phyloP scores from a whole-genome alignment of 2,113 vertebrate species.

The Diphyllodes magnificus region DNA sequence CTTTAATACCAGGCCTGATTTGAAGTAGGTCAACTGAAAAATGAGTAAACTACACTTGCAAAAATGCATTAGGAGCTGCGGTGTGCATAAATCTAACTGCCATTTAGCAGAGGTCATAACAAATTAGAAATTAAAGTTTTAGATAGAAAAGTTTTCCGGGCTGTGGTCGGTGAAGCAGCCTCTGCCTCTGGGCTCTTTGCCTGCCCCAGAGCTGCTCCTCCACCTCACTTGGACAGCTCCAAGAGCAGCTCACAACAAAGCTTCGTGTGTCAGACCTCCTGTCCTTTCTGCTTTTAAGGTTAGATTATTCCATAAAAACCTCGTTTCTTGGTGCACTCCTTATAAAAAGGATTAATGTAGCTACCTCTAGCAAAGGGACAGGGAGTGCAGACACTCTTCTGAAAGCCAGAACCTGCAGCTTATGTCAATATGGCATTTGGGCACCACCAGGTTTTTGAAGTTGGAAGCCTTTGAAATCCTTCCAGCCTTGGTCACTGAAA shows the following conservation, averaged over 20 bases:
- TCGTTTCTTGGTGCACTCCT: background rate
- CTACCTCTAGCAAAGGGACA: background rate
- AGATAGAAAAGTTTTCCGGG: background rate
- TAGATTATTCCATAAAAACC: background rate
- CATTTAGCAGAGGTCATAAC: background rate
- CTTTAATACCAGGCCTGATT: conserved; percentile 1
- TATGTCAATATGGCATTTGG: conserved; percentile 25
- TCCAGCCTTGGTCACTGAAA: conserved; percentile 38
- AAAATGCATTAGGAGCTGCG: background rate
- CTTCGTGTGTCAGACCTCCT: rapidly evolving
- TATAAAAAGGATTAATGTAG: background rate
- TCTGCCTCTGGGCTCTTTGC: background rate
- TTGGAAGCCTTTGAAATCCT: conserved; percentile 11
- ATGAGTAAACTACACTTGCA: conserved; percentile 8
- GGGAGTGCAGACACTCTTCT: background rate
- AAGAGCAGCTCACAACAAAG: background rate
- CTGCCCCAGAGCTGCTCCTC: background rate
- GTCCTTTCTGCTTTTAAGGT: background rate
- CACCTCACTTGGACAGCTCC: background rate
- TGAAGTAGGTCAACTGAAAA: conserved; percentile 48
- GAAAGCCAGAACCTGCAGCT: conserved; percentile 5
- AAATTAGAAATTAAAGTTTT: background rate
- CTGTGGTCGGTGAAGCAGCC: background rate
- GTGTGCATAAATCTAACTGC: background rate
- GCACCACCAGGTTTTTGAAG: background rate